Percentiles rank a stretch among this genome's conserved stretches.
Evolutionary conservation across 2,113 vertebrate genomes (phyloP).

Genomic region (Mandrillus leucophaeus): DNA sequence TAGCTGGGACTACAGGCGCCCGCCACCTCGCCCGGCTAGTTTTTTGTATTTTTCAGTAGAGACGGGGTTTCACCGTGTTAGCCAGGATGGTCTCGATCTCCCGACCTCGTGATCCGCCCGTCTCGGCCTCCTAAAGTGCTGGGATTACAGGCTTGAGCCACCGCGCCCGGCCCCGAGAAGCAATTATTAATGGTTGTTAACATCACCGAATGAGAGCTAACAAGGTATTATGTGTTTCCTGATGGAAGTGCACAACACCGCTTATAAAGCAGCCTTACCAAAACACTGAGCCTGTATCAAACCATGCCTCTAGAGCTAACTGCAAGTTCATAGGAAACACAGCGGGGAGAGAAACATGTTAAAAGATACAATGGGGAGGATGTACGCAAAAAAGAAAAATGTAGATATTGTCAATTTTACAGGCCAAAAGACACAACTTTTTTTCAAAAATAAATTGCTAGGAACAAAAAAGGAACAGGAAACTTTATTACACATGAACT

Average conservation of each 20-base stretch:
- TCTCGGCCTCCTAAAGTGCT: too few relatives aligned
- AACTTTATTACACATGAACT: neutral
- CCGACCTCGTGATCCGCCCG: too few relatives aligned
- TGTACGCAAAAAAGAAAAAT: neutral
- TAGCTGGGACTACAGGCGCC: too few relatives aligned
- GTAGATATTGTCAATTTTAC: neutral
- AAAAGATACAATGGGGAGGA: neutral
- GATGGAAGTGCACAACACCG: too few relatives aligned
- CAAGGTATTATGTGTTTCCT: neutral
- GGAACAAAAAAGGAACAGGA: neutral
- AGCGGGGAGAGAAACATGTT: neutral
- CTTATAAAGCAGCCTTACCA: neutral
- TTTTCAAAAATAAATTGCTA: neutral
- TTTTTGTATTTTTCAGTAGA: too few relatives aligned
- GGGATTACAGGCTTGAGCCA: too few relatives aligned
- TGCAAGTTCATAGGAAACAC: neutral
- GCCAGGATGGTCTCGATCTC: too few relatives aligned
- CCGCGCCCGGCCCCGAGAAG: neutral
- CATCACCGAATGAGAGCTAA: neutral
- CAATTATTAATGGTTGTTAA: neutral
- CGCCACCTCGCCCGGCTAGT: too few relatives aligned
- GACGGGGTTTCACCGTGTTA: rapidly evolving
- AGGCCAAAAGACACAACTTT: neutral
- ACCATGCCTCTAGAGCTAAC: neutral
- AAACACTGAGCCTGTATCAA: neutral